phyloP scores from a whole-genome alignment of 2,888 invertebrate species.

The Sinhomidia bicolor region DNA sequence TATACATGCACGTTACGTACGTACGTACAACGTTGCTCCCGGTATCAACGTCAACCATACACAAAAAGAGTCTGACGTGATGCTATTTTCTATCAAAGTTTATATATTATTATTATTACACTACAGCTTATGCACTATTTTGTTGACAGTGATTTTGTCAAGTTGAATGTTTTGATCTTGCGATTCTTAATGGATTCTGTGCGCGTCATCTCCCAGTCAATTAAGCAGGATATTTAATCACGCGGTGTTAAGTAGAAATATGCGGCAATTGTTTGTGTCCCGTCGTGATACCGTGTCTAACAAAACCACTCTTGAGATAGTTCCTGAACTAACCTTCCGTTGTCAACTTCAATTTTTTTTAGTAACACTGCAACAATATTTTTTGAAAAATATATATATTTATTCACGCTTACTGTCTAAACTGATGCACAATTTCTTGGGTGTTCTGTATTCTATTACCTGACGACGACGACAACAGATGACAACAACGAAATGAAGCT shows the following conservation, averaged over 20 bases:
- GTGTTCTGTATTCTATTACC: conserved; percentile 20
- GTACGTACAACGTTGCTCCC: conserved; percentile 1
- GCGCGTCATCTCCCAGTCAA: conserved; percentile 18
- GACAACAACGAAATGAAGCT: too few relatives aligned
- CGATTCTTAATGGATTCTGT: not conserved
- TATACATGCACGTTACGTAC: not conserved
- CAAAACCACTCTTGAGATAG: conserved; percentile 29
- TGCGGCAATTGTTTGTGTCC: conserved; percentile 43
- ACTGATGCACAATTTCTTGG: not conserved
- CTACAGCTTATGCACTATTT: not conserved
- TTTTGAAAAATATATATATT: too few relatives aligned
- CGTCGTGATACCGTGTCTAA: conserved; percentile 11
- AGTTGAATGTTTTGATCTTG: not conserved
- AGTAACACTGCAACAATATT: too few relatives aligned
- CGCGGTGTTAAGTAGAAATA: conserved; percentile 3
- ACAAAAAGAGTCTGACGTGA: too few relatives aligned
- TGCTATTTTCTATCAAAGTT: too few relatives aligned
- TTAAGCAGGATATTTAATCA: not conserved
- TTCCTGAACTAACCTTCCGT: conserved; percentile 67
- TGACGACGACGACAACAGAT: not conserved
- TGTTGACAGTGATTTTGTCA: not conserved
- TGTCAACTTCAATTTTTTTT: conserved; percentile 20
- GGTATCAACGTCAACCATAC: not conserved
- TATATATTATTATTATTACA: too few relatives aligned
- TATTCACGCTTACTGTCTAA: not conserved